phyloP scores from a whole-genome alignment of 2,888 invertebrate species.

The Blera fallax region DNA sequence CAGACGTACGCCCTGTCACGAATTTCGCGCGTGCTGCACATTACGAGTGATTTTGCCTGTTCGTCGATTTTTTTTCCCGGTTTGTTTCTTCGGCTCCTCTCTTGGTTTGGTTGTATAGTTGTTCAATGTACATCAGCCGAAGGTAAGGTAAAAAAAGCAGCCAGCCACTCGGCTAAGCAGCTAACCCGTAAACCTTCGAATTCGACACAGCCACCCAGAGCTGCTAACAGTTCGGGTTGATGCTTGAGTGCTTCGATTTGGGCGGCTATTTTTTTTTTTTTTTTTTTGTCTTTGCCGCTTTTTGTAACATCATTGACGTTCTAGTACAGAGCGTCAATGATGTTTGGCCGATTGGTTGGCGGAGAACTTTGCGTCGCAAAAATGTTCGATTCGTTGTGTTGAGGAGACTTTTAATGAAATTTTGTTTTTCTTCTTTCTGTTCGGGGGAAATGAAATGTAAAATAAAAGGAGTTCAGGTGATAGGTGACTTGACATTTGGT shows the following conservation, averaged over 20 bases:
- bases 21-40: slow-evolving; percentile 77
- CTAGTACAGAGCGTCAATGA: slow-evolving; percentile 62
- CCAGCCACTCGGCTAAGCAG: slow-evolving; percentile 49
- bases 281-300: slow-evolving; percentile 7
- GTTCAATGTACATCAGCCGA: slow-evolving; percentile 37
- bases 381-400: slow-evolving; percentile 61
- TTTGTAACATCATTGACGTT: slow-evolving; percentile 69
- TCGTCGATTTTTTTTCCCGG: slow-evolving; percentile 58
- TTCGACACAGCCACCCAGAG: slow-evolving; percentile 70
- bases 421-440: slow-evolving; percentile 15
- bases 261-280: slow-evolving; percentile 48
- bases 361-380: slow-evolving; percentile 48
- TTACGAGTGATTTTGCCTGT: slow-evolving; percentile 74
- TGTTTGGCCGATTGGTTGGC: slow-evolving; percentile 51
- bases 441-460: slow-evolving; percentile 30
- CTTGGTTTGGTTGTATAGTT: slow-evolving; percentile 37
- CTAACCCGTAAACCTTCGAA: slow-evolving; percentile 69
- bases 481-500: slow-evolving; percentile 68
- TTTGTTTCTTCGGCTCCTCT: slow-evolving; percentile 42
- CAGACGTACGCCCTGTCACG: slow-evolving; percentile 77
- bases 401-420: slow-evolving; percentile 60
- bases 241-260: slow-evolving; percentile 65
- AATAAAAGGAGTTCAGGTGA: slow-evolving; percentile 56
- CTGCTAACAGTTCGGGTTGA: slow-evolving; percentile 69
- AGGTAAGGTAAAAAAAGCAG: too few relatives aligned